Evolutionary conservation across 2,797 vertebrate species (phyloP), one percentile per base, ranked within the genome.

Genomic region (Orientallactaga sibirica): DNA sequence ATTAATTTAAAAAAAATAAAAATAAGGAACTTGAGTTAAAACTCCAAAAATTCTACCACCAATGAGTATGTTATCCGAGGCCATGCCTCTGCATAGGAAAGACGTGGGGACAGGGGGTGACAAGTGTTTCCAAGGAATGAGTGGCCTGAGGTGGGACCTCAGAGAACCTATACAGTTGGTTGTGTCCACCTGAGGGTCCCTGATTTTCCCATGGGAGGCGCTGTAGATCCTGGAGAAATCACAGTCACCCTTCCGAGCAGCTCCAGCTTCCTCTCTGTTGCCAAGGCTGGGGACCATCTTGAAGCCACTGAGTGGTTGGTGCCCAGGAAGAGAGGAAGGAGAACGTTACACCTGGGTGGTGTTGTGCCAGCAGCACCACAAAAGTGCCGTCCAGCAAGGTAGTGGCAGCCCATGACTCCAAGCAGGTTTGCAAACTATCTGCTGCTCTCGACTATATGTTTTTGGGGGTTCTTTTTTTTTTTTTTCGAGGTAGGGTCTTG

Each of bases 381-480:
- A 73, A 74, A 76, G 64, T 33, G 67, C 80, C 0, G 48, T 73
- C 86, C 92, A 90, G 94, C 92, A 94, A 96, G 96, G 95, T 3
- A 0, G 86, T 71, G 64, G 75, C 80, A 93, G 82, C 64, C 88
- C 68, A 48, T 95, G 96, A 94, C 95, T 96, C 97, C 96, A 96
- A 92, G 92, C 87, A 84, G 62, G 92, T 92, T 96, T 41, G 0
- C 94, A 84, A 94, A 88, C 96, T 89, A 93, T 96, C 94, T 90
- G 91, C 96, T 79, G 80, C 37, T 95, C 90, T 41, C 96, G 76
- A 77, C 33, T 37, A 37, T 37, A 37, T 37, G 33, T 37, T 37
- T 37, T 37, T 2, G 33, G 33, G 33, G 33, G 33, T 48, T 48
- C 5, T 48, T 5, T 52, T 52, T 52, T 52, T 52, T 52, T 52